phyloP scores from a whole-genome alignment of 2,888 invertebrate genomes.

The Gymnosoma rotundatum region DNA sequence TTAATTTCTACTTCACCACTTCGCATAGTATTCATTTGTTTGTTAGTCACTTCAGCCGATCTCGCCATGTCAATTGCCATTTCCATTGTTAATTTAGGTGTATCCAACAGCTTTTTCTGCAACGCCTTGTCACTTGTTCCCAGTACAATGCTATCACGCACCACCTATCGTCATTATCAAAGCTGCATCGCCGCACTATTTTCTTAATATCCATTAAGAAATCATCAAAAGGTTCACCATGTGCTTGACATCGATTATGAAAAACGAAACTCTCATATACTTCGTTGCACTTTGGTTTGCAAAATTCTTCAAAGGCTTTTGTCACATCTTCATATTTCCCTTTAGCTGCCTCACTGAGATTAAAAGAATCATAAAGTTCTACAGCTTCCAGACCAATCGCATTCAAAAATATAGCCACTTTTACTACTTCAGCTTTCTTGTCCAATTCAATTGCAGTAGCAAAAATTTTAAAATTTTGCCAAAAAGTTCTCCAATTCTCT shows the following conservation, averaged over 20 bases:
- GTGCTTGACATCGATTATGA: conserved; percentile 37
- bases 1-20: conserved; percentile 11
- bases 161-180: conserved; percentile 57
- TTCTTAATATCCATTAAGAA: conserved; percentile 71
- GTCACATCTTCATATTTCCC: conserved; percentile 63
- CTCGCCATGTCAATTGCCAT: conserved; percentile 26
- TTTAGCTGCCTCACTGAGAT: conserved; percentile 42
- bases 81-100: conserved; percentile 46
- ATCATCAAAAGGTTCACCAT: conserved; percentile 68
- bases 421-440: conserved; percentile 68
- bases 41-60: conserved; percentile 28
- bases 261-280: conserved; percentile 35
- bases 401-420: conserved; percentile 73
- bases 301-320: conserved; percentile 68
- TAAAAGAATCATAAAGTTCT: conserved; percentile 73
- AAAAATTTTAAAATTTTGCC: conserved; percentile 72
- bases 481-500: conserved; percentile 73
- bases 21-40: conserved; percentile 31
- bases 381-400: conserved; percentile 73
- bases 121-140: conserved; percentile 43
- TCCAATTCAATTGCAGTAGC: conserved; percentile 71
- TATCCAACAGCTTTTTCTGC: conserved; percentile 30
- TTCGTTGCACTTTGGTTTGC: conserved; percentile 37
- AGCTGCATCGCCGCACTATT: conserved; percentile 60
- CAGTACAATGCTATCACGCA: conserved; percentile 66